Percentiles rank a stretch among this genome's conserved stretches.
phyloP scores from a whole-genome alignment of 2,888 invertebrate genomes.

The Melanotus villosus region DNA sequence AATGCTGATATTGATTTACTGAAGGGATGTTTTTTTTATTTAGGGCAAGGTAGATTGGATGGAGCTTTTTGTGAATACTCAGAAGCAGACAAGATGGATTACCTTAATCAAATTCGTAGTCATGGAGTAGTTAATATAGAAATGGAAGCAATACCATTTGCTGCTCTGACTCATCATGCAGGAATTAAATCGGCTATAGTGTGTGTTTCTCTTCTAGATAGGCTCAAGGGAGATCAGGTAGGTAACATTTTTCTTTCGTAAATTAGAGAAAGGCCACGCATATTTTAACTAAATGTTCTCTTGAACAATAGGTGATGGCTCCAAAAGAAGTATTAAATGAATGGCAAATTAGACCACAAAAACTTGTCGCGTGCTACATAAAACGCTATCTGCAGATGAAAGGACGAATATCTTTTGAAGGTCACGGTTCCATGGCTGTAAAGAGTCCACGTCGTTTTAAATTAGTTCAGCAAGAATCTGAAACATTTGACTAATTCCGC shows the following conservation, averaged over 20 bases:
- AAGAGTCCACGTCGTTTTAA: slow-evolving; percentile 91
- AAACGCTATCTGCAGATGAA: slow-evolving; percentile 85
- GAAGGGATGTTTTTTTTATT: background rate
- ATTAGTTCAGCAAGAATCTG: slow-evolving; percentile 91
- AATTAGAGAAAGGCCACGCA: background rate
- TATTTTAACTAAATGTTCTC: background rate
- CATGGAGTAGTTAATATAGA: slow-evolving; percentile 95
- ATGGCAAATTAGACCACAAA: slow-evolving; percentile 92
- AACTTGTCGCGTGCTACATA: slow-evolving; percentile 86
- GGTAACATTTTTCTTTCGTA: slow-evolving; percentile 40
- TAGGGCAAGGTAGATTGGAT: slow-evolving; percentile 94
- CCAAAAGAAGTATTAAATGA: slow-evolving; percentile 91
- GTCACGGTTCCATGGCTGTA: slow-evolving; percentile 83
- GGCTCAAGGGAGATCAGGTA: slow-evolving; percentile 96
- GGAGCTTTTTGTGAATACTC: slow-evolving; percentile 97
- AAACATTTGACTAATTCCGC: slow-evolving; percentile 85
- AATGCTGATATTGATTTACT: slow-evolving; percentile 4
- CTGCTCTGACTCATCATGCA: slow-evolving; percentile 93
- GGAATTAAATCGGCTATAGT: slow-evolving; percentile 94
- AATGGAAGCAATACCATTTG: slow-evolving; percentile 96
- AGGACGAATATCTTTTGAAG: slow-evolving; percentile 72
- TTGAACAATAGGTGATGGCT: slow-evolving; percentile 79
- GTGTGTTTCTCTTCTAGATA: slow-evolving; percentile 93
- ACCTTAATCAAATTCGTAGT: slow-evolving; percentile 81
- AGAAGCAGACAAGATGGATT: slow-evolving; percentile 91